Conservation (phyloP, 2,797 vertebrate genomes). For the Mormyrus hasselquistii region DNA sequence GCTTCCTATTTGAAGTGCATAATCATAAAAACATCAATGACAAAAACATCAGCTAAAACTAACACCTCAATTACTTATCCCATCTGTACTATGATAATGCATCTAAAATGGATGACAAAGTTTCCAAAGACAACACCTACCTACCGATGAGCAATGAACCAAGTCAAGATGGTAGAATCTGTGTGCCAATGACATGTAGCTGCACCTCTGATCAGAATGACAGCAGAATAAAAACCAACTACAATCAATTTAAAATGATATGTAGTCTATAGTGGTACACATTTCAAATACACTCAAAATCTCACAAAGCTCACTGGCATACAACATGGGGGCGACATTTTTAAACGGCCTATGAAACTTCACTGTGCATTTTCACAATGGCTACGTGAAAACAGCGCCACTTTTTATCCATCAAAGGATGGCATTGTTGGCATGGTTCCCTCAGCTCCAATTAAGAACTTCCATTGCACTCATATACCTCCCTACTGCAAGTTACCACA, state of each 20-base stretch:
- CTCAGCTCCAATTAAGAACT: constrained; percentile 23
- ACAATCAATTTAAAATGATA: neutral
- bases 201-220: neutral
- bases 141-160: neutral
- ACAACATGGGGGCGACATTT: neutral
- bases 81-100: neutral
- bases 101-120: neutral
- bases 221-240: neutral
- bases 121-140: neutral
- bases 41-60: neutral
- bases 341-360: neutral
- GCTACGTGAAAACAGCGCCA: neutral
- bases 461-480: constrained; percentile 28
- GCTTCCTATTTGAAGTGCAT: neutral
- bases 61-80: neutral
- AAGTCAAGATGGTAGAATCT: neutral
- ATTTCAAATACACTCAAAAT: neutral
- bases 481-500: constrained; percentile 37
- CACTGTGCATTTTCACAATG: neutral
- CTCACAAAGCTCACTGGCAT: neutral
- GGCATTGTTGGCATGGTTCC: neutral
- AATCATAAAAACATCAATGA: neutral
- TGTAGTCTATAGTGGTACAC: neutral
- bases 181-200: neutral
- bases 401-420: neutral